phyloP scores from a whole-genome alignment of 2,113 vertebrate genomes.

The Machaerirhynchus nigripectus region DNA sequence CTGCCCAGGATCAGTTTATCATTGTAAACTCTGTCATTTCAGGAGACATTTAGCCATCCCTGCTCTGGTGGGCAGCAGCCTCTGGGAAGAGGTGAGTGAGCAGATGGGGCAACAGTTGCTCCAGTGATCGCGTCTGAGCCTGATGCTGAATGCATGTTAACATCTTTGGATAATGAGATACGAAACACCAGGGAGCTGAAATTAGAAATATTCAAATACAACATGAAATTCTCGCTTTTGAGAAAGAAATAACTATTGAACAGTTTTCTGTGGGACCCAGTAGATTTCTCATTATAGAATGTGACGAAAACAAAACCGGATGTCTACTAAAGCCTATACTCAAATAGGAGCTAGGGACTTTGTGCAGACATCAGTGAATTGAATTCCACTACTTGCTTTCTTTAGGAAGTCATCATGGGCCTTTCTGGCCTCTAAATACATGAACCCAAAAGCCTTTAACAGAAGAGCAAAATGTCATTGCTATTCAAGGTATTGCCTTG shows the following conservation, averaged over 20 bases:
- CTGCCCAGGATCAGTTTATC: neutral
- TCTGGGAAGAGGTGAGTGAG: neutral
- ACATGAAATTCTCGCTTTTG: neutral
- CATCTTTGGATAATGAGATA: neutral
- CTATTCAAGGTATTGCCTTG: neutral
- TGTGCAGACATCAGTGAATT: neutral
- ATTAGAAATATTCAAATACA: slow-evolving; percentile 5
- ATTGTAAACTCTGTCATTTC: neutral
- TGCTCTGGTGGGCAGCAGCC: neutral
- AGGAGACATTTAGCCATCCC: neutral
- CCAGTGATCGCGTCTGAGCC: neutral
- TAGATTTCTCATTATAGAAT: neutral
- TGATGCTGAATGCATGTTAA: neutral
- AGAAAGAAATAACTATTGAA: neutral
- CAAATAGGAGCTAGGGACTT: neutral
- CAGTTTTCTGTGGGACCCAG: neutral
- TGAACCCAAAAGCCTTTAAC: neutral
- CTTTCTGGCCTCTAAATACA: neutral
- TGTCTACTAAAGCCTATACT: neutral
- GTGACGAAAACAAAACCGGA: neutral
- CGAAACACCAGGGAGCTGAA: neutral
- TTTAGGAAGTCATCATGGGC: neutral
- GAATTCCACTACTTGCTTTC: neutral
- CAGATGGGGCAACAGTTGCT: neutral
- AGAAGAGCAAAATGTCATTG: neutral